Percentiles rank a stretch among this genome's conserved stretches.
Evolutionary conservation across 2,113 vertebrate species (phyloP).

Genomic region (Hydropotes inermis): DNA sequence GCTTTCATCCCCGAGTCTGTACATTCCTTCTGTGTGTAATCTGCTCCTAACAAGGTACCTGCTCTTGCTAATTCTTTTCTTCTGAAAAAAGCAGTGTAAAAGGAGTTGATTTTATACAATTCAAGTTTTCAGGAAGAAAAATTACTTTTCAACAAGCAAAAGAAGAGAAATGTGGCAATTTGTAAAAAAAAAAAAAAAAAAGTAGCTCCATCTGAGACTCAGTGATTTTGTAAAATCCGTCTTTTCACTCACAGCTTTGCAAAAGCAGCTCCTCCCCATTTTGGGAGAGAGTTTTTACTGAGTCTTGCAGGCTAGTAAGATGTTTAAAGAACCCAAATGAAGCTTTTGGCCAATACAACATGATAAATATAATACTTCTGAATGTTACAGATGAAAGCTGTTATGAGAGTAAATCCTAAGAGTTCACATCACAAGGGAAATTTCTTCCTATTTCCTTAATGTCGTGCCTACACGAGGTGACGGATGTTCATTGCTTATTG

Average conservation of each 20-base stretch:
- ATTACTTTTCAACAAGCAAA: constrained; percentile 31
- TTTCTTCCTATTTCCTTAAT: not conserved
- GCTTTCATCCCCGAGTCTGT: constrained; percentile 36
- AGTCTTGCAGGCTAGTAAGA: not conserved
- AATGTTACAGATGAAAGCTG: not conserved
- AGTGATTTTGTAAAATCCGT: not conserved
- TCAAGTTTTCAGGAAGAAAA: constrained; percentile 20
- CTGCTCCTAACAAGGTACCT: constrained; percentile 67
- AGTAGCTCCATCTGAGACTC: not conserved
- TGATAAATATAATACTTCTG: not conserved
- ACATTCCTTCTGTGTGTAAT: constrained; percentile 48
- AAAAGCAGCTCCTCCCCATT: not conserved
- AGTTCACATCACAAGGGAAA: no score
- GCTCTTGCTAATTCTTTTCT: constrained; percentile 49
- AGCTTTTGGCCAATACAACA: not conserved
- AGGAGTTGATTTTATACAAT: not conserved
- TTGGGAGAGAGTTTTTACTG: fast-evolving
- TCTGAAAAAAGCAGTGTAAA: constrained; percentile 1
- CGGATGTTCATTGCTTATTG: not conserved
- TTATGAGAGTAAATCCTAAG: not conserved
- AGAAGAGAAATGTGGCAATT: not conserved
- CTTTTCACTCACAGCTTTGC: not conserved
- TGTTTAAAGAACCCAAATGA: not conserved
- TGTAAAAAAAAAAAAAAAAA: not conserved
- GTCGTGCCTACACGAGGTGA: not conserved